Conservation (phyloP, 2,888 invertebrate genomes). For the Orchesella flavescens region DNA sequence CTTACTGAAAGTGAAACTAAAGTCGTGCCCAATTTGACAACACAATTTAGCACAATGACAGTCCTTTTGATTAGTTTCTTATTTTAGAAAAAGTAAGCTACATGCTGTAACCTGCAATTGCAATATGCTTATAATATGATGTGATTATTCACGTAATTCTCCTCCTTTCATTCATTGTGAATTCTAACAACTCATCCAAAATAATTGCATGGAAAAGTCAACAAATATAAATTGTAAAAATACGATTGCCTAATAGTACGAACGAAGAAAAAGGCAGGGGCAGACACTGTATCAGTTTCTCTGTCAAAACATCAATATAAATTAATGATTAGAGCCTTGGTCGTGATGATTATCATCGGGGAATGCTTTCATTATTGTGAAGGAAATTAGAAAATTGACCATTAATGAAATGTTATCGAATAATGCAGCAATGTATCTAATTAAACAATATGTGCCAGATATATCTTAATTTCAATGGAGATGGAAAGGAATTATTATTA, state of each 20-base stretch:
- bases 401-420: not conserved
- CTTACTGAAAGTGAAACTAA: constrained; percentile 46
- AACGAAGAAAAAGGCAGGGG: not conserved
- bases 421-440: constrained; percentile 4
- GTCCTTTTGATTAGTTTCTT: constrained; percentile 5
- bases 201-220: constrained; percentile 22
- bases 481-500: no score
- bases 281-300: constrained; percentile 5
- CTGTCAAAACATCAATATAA: constrained; percentile 33
- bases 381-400: not conserved
- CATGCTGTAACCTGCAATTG: not conserved
- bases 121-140: not conserved
- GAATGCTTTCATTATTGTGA: constrained; percentile 12
- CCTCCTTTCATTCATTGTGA: not conserved
- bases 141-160: not conserved
- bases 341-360: no score
- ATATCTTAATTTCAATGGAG: not conserved
- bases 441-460: constrained; percentile 20
- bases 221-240: constrained; percentile 5
- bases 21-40: constrained; percentile 60
- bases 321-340: no score
- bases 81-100: not conserved
- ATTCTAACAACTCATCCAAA: constrained; percentile 20
- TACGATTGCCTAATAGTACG: constrained; percentile 18
- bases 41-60: constrained; percentile 58